Evolutionary conservation across 1,140 invertebrate genomes (phyloP), one percentile per base, ranked within the genome.

Genomic region (Drosophila neocordata): DNA sequence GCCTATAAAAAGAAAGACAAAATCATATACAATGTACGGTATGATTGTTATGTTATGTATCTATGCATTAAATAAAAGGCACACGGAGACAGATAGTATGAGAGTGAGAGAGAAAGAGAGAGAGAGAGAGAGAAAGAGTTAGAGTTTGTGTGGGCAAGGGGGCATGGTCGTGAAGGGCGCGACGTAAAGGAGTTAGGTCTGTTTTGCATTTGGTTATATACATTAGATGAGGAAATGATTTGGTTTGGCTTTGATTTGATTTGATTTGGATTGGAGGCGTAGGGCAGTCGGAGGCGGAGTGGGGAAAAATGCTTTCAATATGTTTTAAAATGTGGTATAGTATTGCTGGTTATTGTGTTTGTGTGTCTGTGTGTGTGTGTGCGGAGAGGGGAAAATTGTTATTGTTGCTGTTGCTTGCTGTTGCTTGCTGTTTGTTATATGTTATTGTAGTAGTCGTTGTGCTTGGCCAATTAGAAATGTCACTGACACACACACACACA

Each of bases 1-100:
- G 60, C 77, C 77, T 84, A 84, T 79, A 69, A 85, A 83, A 82
- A 79, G 60, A 56, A 68, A 71, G 58, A 79, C 57, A 62, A 48
- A 48, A 48, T 48, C 48, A 66, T 51, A 67, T 69, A 80, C 52
- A 77, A 80, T 48, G 15, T 48, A 41, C 13, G 41, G 41, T 15
- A 48, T 48, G 41, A 6, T 31, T 31, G 27, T 5, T 31, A 24
- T 24, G 27, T 3, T 48, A 20, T 48, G 41, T 48, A 48, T 9
- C 15, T 80, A 85, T 64, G 63, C 69, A 84, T 85, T 65, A 80
- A 34, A 65, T 73, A 68, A 44, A 44, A 15, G 41, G 18, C 41
- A 44, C 41, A 44, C 41, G 18, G 13, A 44, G 6, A 44, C 15
- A 44, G 31, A 31, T 31, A 53, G 18, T n/a, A 11, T 20, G 18